A percentile compares a stretch with the other conserved stretches of the same genome.
Conservation (phyloP, 2,113 vertebrate genomes). For the Coryphaenoides rupestris region DNA sequence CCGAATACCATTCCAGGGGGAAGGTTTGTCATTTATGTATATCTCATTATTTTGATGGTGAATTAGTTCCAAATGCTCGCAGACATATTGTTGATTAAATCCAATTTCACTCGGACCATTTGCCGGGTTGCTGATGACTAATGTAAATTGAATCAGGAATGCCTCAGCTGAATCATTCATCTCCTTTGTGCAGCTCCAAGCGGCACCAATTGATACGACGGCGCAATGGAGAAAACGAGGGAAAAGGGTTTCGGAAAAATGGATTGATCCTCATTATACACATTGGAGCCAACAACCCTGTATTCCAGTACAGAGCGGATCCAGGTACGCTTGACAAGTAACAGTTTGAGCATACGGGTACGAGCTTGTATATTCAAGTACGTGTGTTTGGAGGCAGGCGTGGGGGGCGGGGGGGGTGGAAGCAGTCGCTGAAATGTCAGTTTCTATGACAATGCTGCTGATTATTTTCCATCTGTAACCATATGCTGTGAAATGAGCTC, state of each 20-base stretch:
- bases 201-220: not conserved
- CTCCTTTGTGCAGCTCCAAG: slow-evolving; percentile 6
- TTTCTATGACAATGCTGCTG: slow-evolving; percentile 22
- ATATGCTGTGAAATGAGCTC: no score
- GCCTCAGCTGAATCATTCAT: slow-evolving; percentile 28
- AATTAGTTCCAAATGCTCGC: slow-evolving; percentile 23
- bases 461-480: no score
- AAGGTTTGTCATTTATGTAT: slow-evolving; percentile 18
- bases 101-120: slow-evolving; percentile 29
- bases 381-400: not conserved
- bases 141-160: slow-evolving; percentile 46
- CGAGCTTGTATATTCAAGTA: slow-evolving; percentile 11
- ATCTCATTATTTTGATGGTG: slow-evolving; percentile 18
- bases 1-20: slow-evolving; percentile 2
- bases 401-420: not conserved
- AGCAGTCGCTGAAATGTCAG: slow-evolving; percentile 28
- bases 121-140: slow-evolving; percentile 43
- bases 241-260: not conserved
- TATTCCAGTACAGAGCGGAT: not conserved
- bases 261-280: not conserved
- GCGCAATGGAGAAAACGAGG: not conserved
- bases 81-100: slow-evolving; percentile 22
- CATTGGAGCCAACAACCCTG: not conserved
- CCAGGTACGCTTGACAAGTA: slow-evolving; percentile 6
- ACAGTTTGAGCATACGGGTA: not conserved